Percentiles rank a stretch among this genome's conserved stretches.
Conservation (phyloP, 2,888 invertebrate genomes). For the Peribatodes rhomboidaria region DNA sequence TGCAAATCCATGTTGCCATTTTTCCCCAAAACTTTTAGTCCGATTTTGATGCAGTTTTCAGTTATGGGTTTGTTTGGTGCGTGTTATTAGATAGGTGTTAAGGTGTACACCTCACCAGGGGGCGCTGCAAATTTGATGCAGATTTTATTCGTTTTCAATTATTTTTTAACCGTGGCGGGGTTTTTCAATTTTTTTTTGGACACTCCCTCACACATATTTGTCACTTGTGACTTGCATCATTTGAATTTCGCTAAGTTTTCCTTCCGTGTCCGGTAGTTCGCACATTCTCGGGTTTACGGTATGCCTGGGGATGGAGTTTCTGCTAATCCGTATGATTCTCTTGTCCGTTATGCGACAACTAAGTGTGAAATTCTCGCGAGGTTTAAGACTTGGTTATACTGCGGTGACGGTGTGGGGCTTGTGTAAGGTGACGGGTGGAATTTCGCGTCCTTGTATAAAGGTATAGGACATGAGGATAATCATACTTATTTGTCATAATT, state of each 20-base stretch:
- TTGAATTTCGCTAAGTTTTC: constrained; percentile 44
- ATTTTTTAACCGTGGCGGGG: no score
- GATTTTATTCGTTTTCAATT: no score
- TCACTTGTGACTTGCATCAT: constrained; percentile 45
- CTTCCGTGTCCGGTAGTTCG: constrained; percentile 50
- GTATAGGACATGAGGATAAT: not conserved
- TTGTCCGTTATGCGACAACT: constrained; percentile 50
- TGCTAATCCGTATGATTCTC: constrained; percentile 54
- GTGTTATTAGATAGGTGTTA: no score
- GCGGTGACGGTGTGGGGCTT: not conserved
- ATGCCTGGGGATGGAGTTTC: constrained; percentile 48
- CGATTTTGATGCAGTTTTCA: no score
- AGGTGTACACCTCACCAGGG: no score
- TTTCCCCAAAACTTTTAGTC: no score
- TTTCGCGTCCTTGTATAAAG: not conserved
- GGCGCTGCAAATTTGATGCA: no score
- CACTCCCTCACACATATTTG: no score
- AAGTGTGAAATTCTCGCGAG: constrained; percentile 50
- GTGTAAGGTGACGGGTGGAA: not conserved
- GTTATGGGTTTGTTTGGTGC: no score
- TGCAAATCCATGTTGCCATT: no score
- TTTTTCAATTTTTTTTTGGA: no score
- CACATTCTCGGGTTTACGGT: constrained; percentile 55
- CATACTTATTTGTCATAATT: no score
- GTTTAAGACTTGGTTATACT: constrained; percentile 25